These are phyloP conservation scores for Drosophila rufa DNA, from an alignment of 1,140 invertebrate species.

Conservation along the genomic window DNA sequence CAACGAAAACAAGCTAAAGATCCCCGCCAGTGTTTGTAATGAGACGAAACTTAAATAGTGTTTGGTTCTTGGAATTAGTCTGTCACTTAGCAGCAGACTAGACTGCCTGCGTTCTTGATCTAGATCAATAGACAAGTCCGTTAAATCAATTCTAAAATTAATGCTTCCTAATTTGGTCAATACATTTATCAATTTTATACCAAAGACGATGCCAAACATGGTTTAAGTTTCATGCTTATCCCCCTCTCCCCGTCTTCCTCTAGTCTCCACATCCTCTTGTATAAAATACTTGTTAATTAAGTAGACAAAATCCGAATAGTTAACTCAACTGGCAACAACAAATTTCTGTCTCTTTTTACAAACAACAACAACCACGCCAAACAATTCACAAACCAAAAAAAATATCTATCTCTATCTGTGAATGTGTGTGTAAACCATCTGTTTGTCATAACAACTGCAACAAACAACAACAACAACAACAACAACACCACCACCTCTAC, in stretches of 20 bases:
- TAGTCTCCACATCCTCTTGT: conserved; percentile 28
- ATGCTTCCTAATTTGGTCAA: conserved; percentile 3
- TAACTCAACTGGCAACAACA: conserved; percentile 74
- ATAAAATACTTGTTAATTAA: conserved; percentile 47
- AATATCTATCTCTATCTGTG: conserved; percentile 42
- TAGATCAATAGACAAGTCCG: conserved; percentile 15
- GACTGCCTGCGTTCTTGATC: conserved; percentile 11
- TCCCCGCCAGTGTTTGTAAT: conserved; percentile 37
- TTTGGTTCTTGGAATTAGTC: conserved; percentile 31
- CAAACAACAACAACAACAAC: conserved; percentile 46
- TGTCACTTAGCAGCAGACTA: neutral
- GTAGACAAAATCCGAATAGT: conserved; percentile 48
- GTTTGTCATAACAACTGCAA: conserved; percentile 68
- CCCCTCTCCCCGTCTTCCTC: neutral
- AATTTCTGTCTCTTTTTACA: conserved; percentile 77
- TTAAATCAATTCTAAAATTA: conserved; percentile 1
- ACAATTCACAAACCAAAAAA: conserved; percentile 30
- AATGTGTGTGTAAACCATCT: conserved; percentile 61
- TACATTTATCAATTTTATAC: neutral
- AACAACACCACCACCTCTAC: conserved; percentile 47
- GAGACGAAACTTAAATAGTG: conserved; percentile 56
- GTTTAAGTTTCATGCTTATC: conserved; percentile 51
- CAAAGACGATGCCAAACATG: conserved; percentile 24
- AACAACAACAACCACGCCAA: conserved; percentile 54
- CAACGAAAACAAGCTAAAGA: neutral